phyloP scores from a whole-genome alignment of 2,113 vertebrate genomes.

The Forbesichthys agassizii region DNA sequence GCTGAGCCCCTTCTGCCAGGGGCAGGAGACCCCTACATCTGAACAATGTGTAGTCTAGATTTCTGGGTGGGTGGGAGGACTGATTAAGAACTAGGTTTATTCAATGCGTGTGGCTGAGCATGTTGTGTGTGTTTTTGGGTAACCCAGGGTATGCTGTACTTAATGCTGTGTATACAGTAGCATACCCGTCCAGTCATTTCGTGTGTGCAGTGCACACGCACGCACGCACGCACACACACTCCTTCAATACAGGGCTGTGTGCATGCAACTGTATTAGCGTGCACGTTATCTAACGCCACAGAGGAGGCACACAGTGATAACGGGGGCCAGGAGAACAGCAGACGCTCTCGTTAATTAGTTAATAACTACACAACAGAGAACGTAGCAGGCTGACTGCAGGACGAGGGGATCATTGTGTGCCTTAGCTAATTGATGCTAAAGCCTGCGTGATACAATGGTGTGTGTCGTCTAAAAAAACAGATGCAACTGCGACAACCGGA shows the following conservation, averaged over 20 bases:
- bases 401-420: constrained; percentile 45
- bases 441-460: constrained; percentile 17
- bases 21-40: constrained; percentile 48
- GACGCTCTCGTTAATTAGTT: constrained; percentile 65
- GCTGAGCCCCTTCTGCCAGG: constrained; percentile 42
- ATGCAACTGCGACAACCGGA: neutral
- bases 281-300: constrained; percentile 5
- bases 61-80: neutral
- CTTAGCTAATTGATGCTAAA: constrained; percentile 48
- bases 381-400: constrained; percentile 38
- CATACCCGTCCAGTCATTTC: neutral
- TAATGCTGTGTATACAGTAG: neutral
- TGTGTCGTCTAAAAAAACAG: constrained; percentile 21
- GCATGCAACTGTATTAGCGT: neutral
- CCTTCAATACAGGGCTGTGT: neutral
- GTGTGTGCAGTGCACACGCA: too few species aligned
- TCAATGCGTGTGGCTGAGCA: constrained; percentile 16
- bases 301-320: constrained; percentile 6
- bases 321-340: constrained; percentile 43
- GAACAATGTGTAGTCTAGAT: constrained; percentile 7
- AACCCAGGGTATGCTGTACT: neutral
- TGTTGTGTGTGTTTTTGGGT: neutral
- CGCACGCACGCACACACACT: neutral
- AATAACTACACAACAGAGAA: constrained; percentile 60
- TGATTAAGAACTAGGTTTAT: constrained; percentile 17